phyloP scores from a whole-genome alignment of 1,140 invertebrate genomes.

The Tetragonula clypearis region DNA sequence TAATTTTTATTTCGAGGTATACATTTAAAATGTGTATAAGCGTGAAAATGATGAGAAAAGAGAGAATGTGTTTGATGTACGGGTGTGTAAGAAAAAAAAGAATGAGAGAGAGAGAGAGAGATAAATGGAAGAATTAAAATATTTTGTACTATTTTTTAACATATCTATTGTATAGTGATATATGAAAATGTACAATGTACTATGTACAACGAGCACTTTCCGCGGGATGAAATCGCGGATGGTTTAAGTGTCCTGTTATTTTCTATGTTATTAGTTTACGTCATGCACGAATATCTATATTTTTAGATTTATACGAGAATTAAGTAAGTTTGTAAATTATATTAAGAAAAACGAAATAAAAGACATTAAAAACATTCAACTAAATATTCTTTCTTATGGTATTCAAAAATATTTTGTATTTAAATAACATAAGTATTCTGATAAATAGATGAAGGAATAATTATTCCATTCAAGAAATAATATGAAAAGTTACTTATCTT shows the following conservation, averaged over 20 bases:
- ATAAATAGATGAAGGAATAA: not conserved
- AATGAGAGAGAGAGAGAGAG: not conserved
- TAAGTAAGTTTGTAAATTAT: constrained; percentile 79
- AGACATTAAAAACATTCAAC: constrained; percentile 44
- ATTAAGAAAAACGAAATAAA: constrained; percentile 73
- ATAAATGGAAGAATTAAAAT: constrained; percentile 8
- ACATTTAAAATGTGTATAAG: constrained; percentile 12
- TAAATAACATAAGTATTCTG: not conserved
- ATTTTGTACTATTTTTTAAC: constrained; percentile 50
- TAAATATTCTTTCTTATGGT: not conserved
- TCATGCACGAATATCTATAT: constrained; percentile 71
- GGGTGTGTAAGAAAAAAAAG: not conserved
- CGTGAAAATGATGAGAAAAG: not conserved
- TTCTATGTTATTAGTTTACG: constrained; percentile 70
- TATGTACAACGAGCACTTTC: constrained; percentile 62
- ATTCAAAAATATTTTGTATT: not conserved
- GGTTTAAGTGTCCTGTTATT: constrained; percentile 72
- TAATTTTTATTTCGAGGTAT: constrained; percentile 20
- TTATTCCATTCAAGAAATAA: not conserved
- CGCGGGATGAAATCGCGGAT: constrained; percentile 50
- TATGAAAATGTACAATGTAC: constrained; percentile 72
- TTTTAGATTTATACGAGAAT: constrained; percentile 72
- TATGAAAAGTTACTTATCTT: no score
- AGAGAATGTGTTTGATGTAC: not conserved
- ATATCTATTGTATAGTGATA: constrained; percentile 67